Evolutionary conservation across 2,113 vertebrate genomes (phyloP), one percentile per base, ranked within the genome.

Genomic region (Proteles cristata): DNA sequence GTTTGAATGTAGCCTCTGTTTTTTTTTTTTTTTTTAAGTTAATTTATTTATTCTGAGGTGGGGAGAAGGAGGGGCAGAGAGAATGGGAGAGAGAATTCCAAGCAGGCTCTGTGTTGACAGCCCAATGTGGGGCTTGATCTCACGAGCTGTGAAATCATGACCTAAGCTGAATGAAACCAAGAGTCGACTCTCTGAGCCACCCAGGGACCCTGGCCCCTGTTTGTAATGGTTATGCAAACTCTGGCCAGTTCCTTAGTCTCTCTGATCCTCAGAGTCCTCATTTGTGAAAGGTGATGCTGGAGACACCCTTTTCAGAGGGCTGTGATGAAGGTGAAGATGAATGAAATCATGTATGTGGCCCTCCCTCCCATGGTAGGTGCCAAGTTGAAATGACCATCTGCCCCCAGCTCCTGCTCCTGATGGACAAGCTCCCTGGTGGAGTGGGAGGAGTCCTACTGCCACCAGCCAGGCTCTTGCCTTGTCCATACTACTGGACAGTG

Each of bases 401-500:
- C 7, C 50, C 23, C 35, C 39, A 2, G 73, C 43, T 43, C 73
- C 9, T 68, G 16, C 48, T 69, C 28, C 63, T n/a, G 15, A 12
- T 7, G 15, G 50, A 79, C 15, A 4, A 5, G 17, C 19, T 3
- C 53, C 73, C 28, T 55, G 45, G 45, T n/a, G 21, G 0, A 43
- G 39, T 17, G 35, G 2, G 19, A 35, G 45, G 35, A 35, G 48
- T 61, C 16, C 1, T 0, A 1, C 8, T 0, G 28, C 39, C 19
- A 0, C 5, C 7, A 9, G 14, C 21, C 35, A 28, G n/a, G 17
- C 61, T 9, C n/a, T 14, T 14, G 50, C n/a, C 48, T 35, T 4
- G 12, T 33, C 43, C 15, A 2, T 50, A 23, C 55, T 48, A 48
- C 5, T 7, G 28, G 6, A 48, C 69, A 43, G 14, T 53, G n/a